These are phyloP conservation scores for Drosophila monieri DNA, from an alignment of 2,888 invertebrate genomes.

Conservation along the genomic window DNA sequence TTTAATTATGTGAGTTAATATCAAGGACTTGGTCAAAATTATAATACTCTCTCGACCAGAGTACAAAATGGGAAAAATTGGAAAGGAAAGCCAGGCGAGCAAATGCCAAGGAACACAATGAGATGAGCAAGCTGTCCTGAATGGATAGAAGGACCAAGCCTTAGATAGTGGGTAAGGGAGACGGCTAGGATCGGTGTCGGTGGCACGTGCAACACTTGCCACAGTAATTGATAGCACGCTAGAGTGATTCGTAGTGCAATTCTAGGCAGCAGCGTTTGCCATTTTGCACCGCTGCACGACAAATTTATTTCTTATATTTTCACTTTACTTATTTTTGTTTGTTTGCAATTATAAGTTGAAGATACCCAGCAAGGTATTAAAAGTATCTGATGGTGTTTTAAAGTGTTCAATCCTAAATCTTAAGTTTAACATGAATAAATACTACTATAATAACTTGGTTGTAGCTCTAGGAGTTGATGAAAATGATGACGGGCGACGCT, in stretches of 20 bases:
- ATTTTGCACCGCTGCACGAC: slow-evolving; percentile 50
- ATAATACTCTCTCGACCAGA: slow-evolving; percentile 17
- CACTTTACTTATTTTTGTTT: slow-evolving; percentile 29
- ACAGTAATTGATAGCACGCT: slow-evolving; percentile 78
- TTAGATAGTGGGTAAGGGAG: slow-evolving; percentile 9
- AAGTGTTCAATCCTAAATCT: neutral
- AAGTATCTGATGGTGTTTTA: slow-evolving; percentile 9
- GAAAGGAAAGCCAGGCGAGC: slow-evolving; percentile 48
- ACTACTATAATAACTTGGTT: slow-evolving; percentile 4
- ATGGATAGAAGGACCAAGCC: slow-evolving; percentile 18
- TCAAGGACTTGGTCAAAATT: neutral
- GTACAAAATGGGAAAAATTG: slow-evolving; percentile 41
- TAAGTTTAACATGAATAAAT: neutral
- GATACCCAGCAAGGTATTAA: neutral
- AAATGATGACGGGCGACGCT: slow-evolving; percentile 36
- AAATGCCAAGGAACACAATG: slow-evolving; percentile 67
- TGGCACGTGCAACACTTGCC: slow-evolving; percentile 78
- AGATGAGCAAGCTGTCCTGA: slow-evolving; percentile 61
- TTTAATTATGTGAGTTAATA: neutral
- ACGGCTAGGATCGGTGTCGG: slow-evolving; percentile 38
- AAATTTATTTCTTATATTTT: slow-evolving; percentile 46
- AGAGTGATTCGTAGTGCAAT: slow-evolving; percentile 74
- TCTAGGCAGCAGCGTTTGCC: slow-evolving; percentile 54
- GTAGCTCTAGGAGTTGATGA: slow-evolving; percentile 16
- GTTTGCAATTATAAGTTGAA: slow-evolving; percentile 33